phyloP scores from a whole-genome alignment of 2,113 vertebrate species.

The Epinephelus lanceolatus region DNA sequence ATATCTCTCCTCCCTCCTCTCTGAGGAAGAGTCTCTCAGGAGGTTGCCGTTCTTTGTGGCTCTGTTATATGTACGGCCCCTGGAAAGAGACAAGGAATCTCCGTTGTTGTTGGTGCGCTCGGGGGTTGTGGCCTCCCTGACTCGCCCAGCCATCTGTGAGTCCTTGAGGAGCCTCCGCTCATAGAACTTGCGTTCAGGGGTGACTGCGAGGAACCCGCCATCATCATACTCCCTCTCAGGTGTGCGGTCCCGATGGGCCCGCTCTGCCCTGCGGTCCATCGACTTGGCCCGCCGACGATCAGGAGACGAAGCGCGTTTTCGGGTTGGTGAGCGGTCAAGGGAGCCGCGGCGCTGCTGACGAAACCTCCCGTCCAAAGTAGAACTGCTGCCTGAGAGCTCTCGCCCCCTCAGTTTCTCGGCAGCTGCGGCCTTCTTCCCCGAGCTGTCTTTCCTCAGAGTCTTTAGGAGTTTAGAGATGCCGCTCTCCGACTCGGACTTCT shows the following conservation, averaged over 20 bases:
- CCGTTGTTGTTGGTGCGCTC: conserved; percentile 75
- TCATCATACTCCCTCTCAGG: conserved; percentile 87
- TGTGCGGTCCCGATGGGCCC: conserved; percentile 81
- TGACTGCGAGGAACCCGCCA: conserved; percentile 81
- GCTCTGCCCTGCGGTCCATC: conserved; percentile 83
- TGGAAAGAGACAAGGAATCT: conserved; percentile 66
- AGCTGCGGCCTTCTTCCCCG: conserved; percentile 85
- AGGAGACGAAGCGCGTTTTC: conserved; percentile 87
- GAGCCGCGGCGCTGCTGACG: conserved; percentile 87
- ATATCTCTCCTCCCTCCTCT: conserved; percentile 67
- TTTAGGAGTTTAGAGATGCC: conserved; percentile 87
- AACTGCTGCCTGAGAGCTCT: conserved; percentile 86
- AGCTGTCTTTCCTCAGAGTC: conserved; percentile 85
- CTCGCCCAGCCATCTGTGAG: conserved; percentile 66
- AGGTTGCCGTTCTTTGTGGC: conserved; percentile 81
- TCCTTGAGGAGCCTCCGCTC: conserved; percentile 78
- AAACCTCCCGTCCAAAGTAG: conserved; percentile 84
- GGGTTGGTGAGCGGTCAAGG: conserved; percentile 89
- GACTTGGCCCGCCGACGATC: conserved; percentile 89
- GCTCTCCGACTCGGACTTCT: conserved; percentile 87
- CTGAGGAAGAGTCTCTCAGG: conserved; percentile 77
- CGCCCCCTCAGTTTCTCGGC: conserved; percentile 84
- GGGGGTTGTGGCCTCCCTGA: conserved; percentile 69
- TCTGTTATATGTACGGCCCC: conserved; percentile 71
- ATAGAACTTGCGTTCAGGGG: conserved; percentile 75